phyloP scores from a whole-genome alignment of 2,797 vertebrate genomes.

The Rhinichthys osculus region DNA sequence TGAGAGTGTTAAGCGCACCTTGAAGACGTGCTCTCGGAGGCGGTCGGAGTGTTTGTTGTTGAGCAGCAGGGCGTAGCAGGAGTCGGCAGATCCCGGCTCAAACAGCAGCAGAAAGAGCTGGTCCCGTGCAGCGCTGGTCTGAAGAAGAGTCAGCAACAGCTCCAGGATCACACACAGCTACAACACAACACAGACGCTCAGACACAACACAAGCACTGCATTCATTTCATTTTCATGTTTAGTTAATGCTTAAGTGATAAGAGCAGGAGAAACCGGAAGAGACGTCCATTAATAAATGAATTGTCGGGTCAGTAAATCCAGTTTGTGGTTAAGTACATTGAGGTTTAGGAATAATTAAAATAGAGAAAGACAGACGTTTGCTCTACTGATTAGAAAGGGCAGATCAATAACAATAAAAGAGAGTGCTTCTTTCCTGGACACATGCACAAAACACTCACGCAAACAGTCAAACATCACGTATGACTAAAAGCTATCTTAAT shows the following conservation, averaged over 20 bases:
- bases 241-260: slow-evolving; percentile 8
- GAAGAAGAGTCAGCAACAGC: slow-evolving; percentile 86
- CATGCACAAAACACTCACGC: not conserved
- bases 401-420: slow-evolving; percentile 47
- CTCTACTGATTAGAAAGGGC: slow-evolving; percentile 14
- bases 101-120: slow-evolving; percentile 94
- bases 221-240: not conserved
- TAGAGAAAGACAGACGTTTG: slow-evolving; percentile 19
- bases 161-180: slow-evolving; percentile 90
- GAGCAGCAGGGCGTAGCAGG: slow-evolving; percentile 90
- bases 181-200: slow-evolving; percentile 10
- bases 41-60: slow-evolving; percentile 91
- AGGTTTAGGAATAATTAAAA: slow-evolving; percentile 32
- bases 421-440: slow-evolving; percentile 24
- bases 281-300: slow-evolving; percentile 6
- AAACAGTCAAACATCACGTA: too few species aligned
- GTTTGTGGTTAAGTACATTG: slow-evolving; percentile 26
- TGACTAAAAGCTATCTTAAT: not conserved
- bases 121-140: slow-evolving; percentile 85
- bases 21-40: slow-evolving; percentile 92
- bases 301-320: slow-evolving; percentile 24
- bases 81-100: slow-evolving; percentile 91
- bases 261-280: not conserved
- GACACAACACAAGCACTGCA: not conserved
- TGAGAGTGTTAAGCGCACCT: slow-evolving; percentile 76